phyloP scores from a whole-genome alignment of 1,140 invertebrate species.

The Araneus ventricosus region DNA sequence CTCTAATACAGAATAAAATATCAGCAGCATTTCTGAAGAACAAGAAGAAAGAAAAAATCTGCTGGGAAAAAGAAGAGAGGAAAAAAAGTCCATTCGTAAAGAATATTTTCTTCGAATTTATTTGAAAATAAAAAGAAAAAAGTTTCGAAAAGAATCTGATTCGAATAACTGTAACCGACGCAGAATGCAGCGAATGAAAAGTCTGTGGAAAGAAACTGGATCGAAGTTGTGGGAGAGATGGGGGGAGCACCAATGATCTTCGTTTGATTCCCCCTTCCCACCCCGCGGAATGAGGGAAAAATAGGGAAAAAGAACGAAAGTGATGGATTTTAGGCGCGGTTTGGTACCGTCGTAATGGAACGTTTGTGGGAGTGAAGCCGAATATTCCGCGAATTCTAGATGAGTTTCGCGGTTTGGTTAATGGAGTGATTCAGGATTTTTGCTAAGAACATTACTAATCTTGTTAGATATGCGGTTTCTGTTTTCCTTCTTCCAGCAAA shows the following conservation, averaged over 20 bases:
- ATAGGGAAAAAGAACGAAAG: not conserved
- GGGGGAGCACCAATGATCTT: conserved; percentile 26
- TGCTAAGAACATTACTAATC: not conserved
- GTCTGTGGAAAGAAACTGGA: conserved; percentile 18
- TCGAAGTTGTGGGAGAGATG: not conserved
- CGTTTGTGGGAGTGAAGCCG: not conserved
- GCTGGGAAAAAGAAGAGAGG: not conserved
- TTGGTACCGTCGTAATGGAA: conserved; percentile 43
- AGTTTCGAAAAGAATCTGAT: not conserved
- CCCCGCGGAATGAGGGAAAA: not conserved
- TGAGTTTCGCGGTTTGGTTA: not conserved
- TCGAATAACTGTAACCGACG: conserved; percentile 24
- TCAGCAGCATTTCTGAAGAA: not conserved
- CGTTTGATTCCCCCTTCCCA: not conserved
- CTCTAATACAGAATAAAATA: not conserved
- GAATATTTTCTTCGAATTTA: conserved; percentile 23
- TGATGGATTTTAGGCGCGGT: conserved; percentile 33
- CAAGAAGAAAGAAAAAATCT: not conserved
- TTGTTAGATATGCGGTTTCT: not conserved
- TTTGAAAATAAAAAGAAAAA: not conserved
- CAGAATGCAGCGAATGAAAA: not conserved
- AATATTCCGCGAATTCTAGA: not conserved
- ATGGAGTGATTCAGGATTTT: not conserved
- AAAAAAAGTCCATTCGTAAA: not conserved
- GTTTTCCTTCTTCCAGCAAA: not conserved